Base-by-base conservation (phyloP, 2,113 vertebrate genomes). In the Osmerus eperlanus region DNA sequence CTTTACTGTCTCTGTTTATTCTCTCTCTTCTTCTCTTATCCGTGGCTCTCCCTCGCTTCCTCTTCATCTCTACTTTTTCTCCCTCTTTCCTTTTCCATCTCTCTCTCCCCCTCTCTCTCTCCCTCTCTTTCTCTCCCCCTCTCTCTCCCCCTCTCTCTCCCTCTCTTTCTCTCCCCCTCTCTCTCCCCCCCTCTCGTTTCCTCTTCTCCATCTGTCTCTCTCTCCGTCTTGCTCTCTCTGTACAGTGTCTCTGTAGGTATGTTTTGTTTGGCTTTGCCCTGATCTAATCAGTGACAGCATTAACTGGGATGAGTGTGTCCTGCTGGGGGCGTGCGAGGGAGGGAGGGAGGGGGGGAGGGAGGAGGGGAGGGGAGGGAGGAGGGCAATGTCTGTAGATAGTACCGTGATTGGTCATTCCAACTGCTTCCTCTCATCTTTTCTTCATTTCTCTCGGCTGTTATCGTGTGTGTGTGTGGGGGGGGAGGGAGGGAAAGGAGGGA, bases 281-380 rank as follows among this genome's bases (percentile, higher is more conserved):
- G 92, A 94, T 94, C 88, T 90, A 94, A 93, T 93, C 92, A 93
- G 52, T 89, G 90, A 90, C 79, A 74, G 86, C 75, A 90, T 94
- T 92, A 93, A 73, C 83, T 70, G 81, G 92, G 92, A 87, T 90
- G 91, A 91, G 87, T 91, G 89, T 82, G 85, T 53, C 70, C 73
- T 36, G 41, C 41, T 47, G 56, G 62, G 65, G 74, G 68, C 67
- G 79, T 82, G 78, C 15, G 29, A 25, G 61, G 32, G 7, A 3
- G 60, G 32, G 7, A 3, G 60, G 59, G 25, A 67, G 29, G 87
- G 87, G 70, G 71, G 90, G 51, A 47, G 11, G 32, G 32, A 5
- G 32, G 90, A 92, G 51, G 28, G 32, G 25, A 67, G 29, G 87
- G 87, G 70, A 19, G 71, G 32, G 32, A 5, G 32, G 90, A 92